Base-by-base conservation (phyloP, 2,113 vertebrate species). In the Ptychochromis oligacanthus region DNA sequence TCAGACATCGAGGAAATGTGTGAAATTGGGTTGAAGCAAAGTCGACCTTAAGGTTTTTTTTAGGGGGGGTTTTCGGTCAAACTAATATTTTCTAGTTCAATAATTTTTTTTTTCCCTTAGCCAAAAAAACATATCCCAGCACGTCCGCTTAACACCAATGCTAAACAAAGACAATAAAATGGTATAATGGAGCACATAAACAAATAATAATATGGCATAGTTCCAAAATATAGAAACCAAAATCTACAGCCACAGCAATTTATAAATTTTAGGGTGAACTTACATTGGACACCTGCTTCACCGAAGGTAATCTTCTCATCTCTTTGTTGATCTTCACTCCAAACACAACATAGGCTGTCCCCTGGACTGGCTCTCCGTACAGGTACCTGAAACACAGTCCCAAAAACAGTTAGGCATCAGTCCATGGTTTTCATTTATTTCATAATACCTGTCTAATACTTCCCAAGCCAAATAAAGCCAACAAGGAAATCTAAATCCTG, bases 261-360 rank as follows among this genome's bases (percentile, higher is more conserved):
- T 18, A 13, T 38, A 22, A 76, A 12, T 2, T 28, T 57, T 10
- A 24, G 3, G 7, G 13, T 7, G 7, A 61, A 93, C 95, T 95
- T 75, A 96, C 96, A 3, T 96, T n/a, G 15, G 88, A 93, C 38
- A 96, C 79, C 84, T 94, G 91, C 88, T 95, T 95, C 67, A 96
- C 83, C 10, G 87, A 79, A 1, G 93, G 84, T 5, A 96, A 54
- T 72, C 95, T 90, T 24, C 55, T 91, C 93, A 93, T 95, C 58
- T 95, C 89, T 3, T 92, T 89, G 61, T 95, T 89, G 12, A 86
- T 72, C 76, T 91, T 92, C 17, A 96, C 90, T 75, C 96, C 96
- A 70, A 96, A 96, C 88, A 94, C 89, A 28, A 96, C 93, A 2
- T 95, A 95, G 6, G 96, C 95, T 0, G 84, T 93, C 8, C 96